Conservation (phyloP, 2,888 invertebrate species). For the Abrostola tripartita region DNA sequence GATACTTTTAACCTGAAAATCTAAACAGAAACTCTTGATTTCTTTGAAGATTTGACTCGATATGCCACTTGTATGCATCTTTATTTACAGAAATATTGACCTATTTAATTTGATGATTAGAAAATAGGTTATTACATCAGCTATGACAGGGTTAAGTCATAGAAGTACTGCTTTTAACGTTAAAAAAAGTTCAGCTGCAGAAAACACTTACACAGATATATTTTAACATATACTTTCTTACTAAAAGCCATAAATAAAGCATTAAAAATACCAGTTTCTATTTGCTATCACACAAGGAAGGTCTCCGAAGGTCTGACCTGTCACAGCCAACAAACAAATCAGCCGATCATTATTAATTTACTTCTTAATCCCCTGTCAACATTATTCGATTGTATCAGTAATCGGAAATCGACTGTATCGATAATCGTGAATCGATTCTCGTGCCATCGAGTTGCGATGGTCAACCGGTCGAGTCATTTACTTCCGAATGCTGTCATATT, state of each 20-base stretch:
- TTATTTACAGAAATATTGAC: no score
- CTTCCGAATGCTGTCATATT: conserved; percentile 52
- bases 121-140: no score
- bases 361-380: conserved; percentile 52
- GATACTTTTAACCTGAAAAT: no score
- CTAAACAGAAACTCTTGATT: no score
- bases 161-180: no score
- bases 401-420: conserved; percentile 56
- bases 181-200: no score
- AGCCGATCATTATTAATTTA: conserved; percentile 41
- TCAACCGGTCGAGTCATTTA: conserved; percentile 44
- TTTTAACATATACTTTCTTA: neutral
- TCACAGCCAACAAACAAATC: conserved; percentile 46
- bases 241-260: conserved; percentile 7
- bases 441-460: conserved; percentile 44
- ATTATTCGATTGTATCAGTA: conserved; percentile 56
- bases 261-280: conserved; percentile 12
- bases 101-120: no score
- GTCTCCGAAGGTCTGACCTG: conserved; percentile 47
- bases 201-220: no score
- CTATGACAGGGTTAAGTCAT: no score
- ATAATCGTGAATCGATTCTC: conserved; percentile 58
- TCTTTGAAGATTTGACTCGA: no score
- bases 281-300: conserved; percentile 48
- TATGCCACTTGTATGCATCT: no score